Evolutionary conservation across 1,140 invertebrate species (phyloP).

Genomic region (Mactra quadrangularis): DNA sequence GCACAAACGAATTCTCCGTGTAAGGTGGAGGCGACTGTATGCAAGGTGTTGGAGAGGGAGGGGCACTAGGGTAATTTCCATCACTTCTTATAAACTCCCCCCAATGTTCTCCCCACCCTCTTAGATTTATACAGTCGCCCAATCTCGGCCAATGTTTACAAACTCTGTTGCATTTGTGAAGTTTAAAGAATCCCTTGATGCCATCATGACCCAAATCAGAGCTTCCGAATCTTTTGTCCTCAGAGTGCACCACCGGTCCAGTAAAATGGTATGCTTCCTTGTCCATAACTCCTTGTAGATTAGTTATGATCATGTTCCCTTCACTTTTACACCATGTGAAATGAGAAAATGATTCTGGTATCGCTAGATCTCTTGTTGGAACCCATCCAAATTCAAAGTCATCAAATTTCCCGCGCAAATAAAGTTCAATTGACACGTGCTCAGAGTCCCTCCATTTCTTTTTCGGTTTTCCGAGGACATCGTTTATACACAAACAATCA

Average conservation of each 20-base stretch:
- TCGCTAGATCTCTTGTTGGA: neutral
- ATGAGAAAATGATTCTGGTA: slow-evolving; percentile 55
- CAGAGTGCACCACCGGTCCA: slow-evolving; percentile 55
- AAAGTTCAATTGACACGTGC: slow-evolving; percentile 59
- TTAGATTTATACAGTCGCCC: slow-evolving; percentile 45
- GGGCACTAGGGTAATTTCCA: slow-evolving; percentile 19
- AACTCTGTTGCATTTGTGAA: slow-evolving; percentile 57
- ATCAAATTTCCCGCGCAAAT: slow-evolving; percentile 52
- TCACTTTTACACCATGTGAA: slow-evolving; percentile 57
- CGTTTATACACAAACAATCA: slow-evolving; percentile 57
- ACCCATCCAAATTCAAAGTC: slow-evolving; percentile 57
- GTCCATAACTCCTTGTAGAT: slow-evolving; percentile 53
- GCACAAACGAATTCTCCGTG: neutral
- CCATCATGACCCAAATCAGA: slow-evolving; percentile 55
- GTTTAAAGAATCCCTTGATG: slow-evolving; percentile 57
- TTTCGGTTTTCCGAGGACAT: slow-evolving; percentile 54
- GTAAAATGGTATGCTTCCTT: slow-evolving; percentile 45
- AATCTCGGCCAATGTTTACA: slow-evolving; percentile 61
- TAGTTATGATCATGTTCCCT: slow-evolving; percentile 46
- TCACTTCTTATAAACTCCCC: neutral
- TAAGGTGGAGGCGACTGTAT: slow-evolving; percentile 31
- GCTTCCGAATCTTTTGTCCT: slow-evolving; percentile 33
- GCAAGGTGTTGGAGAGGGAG: neutral
- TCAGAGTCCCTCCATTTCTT: slow-evolving; percentile 55
- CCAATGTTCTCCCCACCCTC: slow-evolving; percentile 51